phyloP scores from a whole-genome alignment of 1,140 invertebrate genomes.

The Polypedilum vanderplanki region DNA sequence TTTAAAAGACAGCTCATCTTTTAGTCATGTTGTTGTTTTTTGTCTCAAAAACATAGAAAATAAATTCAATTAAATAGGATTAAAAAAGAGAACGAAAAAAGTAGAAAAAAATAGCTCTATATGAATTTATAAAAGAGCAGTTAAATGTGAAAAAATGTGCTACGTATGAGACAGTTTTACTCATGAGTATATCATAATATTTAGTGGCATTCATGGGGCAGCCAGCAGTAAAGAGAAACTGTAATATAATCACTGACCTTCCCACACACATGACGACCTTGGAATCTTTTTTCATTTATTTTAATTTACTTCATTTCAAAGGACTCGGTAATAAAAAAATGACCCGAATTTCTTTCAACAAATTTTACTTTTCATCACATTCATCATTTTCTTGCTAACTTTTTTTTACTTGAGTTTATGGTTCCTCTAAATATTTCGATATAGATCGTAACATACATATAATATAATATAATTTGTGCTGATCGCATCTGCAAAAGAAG shows the following conservation, averaged over 20 bases:
- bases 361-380: background rate
- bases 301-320: slow-evolving; percentile 5
- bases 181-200: too few species aligned
- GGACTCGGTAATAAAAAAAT: background rate
- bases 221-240: background rate
- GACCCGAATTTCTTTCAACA: background rate
- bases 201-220: too few species aligned
- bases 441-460: slow-evolving; percentile 9
- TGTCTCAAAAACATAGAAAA: too few species aligned
- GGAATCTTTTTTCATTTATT: background rate
- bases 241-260: slow-evolving; percentile 13
- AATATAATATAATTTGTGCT: slow-evolving; percentile 9
- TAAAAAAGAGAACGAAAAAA: too few species aligned
- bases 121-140: too few species aligned
- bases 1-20: too few species aligned
- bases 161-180: too few species aligned
- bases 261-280: background rate
- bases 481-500: slow-evolving; percentile 6
- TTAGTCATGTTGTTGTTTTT: too few species aligned
- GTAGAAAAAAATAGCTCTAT: too few species aligned
- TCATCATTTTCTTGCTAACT: too few species aligned
- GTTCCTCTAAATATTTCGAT: background rate
- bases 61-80: too few species aligned
- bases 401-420: background rate
- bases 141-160: too few species aligned